Percentiles rank a stretch among this genome's conserved stretches.
Conservation (phyloP, 2,113 vertebrate species). For the Percopsis transmontana region DNA sequence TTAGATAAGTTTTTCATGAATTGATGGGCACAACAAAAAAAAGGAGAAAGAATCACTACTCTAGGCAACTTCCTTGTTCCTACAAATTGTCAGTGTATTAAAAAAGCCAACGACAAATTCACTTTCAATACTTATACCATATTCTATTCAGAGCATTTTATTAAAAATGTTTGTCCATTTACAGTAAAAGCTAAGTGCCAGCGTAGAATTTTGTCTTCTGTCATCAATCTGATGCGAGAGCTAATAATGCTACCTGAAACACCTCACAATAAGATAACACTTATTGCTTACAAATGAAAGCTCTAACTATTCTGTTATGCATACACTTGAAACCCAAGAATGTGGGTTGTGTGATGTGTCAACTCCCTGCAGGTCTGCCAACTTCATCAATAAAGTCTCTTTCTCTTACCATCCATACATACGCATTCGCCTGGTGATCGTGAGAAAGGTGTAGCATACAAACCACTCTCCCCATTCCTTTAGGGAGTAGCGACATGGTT, state of each 20-base stretch:
- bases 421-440: slow-evolving; percentile 16
- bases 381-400: slow-evolving; percentile 54
- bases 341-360: neutral
- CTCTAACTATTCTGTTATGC: neutral
- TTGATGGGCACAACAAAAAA: neutral
- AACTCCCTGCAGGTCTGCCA: slow-evolving; percentile 30
- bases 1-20: slow-evolving; percentile 4
- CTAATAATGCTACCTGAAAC: slow-evolving; percentile 28
- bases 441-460: slow-evolving; percentile 66
- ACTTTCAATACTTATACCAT: slow-evolving; percentile 20
- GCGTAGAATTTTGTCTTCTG: slow-evolving; percentile 3
- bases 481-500: slow-evolving; percentile 1
- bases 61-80: neutral
- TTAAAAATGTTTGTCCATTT: slow-evolving; percentile 7
- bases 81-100: slow-evolving; percentile 1
- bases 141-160: neutral
- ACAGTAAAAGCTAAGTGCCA: slow-evolving; percentile 4
- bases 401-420: slow-evolving; percentile 74
- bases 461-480: slow-evolving; percentile 64
- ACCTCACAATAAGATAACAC: neutral
- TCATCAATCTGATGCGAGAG: slow-evolving; percentile 6
- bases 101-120: slow-evolving; percentile 9
- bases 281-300: slow-evolving; percentile 2
- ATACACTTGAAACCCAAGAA: slow-evolving; percentile 2
- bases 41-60: slow-evolving; percentile 18